A percentile compares a stretch with the other conserved stretches of the same genome.
Conservation (phyloP, 2,113 vertebrate species). For the Protobothrops mucrosquamatus region DNA sequence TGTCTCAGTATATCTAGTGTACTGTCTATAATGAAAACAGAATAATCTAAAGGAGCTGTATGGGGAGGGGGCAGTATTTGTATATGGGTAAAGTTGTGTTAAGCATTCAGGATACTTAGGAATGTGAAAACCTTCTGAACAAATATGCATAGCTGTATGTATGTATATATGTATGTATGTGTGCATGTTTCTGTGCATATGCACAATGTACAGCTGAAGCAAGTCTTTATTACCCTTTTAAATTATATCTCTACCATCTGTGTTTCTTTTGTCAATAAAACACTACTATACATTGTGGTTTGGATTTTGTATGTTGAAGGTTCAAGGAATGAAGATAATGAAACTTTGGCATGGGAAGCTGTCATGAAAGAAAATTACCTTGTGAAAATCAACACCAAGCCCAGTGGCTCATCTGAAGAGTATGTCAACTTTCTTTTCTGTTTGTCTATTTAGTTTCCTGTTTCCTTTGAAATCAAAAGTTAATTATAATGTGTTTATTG, state of each 20-base stretch:
- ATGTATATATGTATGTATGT: too few relatives aligned
- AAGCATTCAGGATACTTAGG: neutral
- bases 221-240: neutral
- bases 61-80: neutral
- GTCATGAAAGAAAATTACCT: slow-evolving; percentile 84
- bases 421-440: slow-evolving; percentile 48
- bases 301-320: slow-evolving; percentile 44
- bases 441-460: neutral
- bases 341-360: slow-evolving; percentile 77
- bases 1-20: neutral
- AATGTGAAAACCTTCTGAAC: neutral
- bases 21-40: neutral
- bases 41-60: neutral
- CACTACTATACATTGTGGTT: neutral
- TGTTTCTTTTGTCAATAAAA: neutral
- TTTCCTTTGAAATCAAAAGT: slow-evolving; percentile 18
- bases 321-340: slow-evolving; percentile 72
- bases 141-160: neutral
- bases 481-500: neutral
- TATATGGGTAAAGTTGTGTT: neutral
- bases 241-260: neutral
- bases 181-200: neutral
- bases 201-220: neutral
- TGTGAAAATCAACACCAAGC: slow-evolving; percentile 73
- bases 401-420: slow-evolving; percentile 70